Percentiles rank a stretch among this genome's conserved stretches.
Evolutionary conservation across 2,888 invertebrate genomes (phyloP).

Genomic region (Folsomia manolachei): DNA sequence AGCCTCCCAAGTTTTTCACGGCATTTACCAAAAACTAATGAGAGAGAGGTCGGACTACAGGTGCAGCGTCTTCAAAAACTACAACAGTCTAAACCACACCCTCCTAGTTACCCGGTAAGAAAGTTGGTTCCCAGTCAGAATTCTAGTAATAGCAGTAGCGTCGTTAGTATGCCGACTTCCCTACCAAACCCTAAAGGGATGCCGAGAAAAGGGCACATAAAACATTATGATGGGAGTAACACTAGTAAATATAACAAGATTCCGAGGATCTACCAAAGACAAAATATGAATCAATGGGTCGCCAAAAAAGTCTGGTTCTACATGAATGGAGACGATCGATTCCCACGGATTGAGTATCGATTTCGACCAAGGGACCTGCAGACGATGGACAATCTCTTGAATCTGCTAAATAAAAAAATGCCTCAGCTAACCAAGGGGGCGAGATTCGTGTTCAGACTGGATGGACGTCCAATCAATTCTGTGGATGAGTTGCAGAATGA

Average conservation of each 20-base stretch:
- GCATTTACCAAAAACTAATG: background rate
- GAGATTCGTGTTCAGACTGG: conserved; percentile 86
- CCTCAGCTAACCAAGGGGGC: conserved; percentile 79
- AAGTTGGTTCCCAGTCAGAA: background rate
- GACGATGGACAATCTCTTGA: conserved; percentile 78
- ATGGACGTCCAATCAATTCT: conserved; percentile 78
- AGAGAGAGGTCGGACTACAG: background rate
- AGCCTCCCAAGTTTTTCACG: background rate
- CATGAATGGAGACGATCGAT: conserved; percentile 90
- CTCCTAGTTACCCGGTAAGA: background rate
- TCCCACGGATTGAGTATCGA: conserved; percentile 81
- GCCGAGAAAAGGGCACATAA: background rate
- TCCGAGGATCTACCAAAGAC: conserved; percentile 44
- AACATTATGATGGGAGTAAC: background rate
- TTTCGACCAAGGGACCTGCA: conserved; percentile 85
- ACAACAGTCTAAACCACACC: background rate
- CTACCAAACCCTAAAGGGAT: background rate
- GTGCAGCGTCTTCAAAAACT: background rate
- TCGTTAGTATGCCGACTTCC: background rate
- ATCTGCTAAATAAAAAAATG: conserved; percentile 81
- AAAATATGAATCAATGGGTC: conserved; percentile 66
- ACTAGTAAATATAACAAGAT: conserved; percentile 6
- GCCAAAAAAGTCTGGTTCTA: conserved; percentile 83
- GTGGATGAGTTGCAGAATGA: conserved; percentile 85
- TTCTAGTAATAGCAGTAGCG: conserved; percentile 2